These are phyloP conservation scores for Parotocinclus haroldoi DNA, from an alignment of 2,797 vertebrate genomes.

Conservation along the genomic window DNA sequence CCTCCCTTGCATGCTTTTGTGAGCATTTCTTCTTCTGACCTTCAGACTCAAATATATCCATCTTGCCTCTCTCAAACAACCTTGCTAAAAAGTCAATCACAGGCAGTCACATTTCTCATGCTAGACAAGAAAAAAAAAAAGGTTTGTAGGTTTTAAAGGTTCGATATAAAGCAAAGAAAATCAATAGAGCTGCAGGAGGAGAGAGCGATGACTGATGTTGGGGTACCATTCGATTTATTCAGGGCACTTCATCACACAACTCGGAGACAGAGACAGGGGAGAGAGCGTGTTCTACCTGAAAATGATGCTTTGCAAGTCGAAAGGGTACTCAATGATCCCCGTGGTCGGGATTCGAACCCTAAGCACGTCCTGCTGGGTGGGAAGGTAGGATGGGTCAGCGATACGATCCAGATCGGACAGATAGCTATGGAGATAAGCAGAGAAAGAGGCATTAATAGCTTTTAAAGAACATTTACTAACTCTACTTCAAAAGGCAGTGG, in stretches of 20 bases:
- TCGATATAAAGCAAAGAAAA: slow-evolving; percentile 8
- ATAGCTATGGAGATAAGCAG: slow-evolving; percentile 65
- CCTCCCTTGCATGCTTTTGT: background rate
- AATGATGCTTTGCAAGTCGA: slow-evolving; percentile 85
- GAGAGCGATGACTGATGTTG: slow-evolving; percentile 24
- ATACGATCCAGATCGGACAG: slow-evolving; percentile 82
- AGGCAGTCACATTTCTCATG: background rate
- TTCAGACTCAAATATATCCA: slow-evolving; percentile 10
- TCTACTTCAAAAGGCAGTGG: too few species aligned
- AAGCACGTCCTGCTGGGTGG: slow-evolving; percentile 83
- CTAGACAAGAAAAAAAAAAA: background rate
- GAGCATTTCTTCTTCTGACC: slow-evolving; percentile 7
- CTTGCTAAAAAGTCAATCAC: background rate
- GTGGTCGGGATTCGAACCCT: slow-evolving; percentile 83
- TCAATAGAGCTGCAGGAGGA: slow-evolving; percentile 14
- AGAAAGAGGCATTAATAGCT: slow-evolving; percentile 39
- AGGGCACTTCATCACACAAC: slow-evolving; percentile 17
- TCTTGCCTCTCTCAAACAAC: background rate
- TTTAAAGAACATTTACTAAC: too few species aligned
- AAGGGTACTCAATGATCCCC: slow-evolving; percentile 83
- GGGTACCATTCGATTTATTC: slow-evolving; percentile 20
- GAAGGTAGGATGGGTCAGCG: slow-evolving; percentile 73
- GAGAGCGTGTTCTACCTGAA: slow-evolving; percentile 75
- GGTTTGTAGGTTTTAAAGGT: slow-evolving; percentile 5
- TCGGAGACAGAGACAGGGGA: background rate